A percentile compares a stretch with the other conserved stretches of the same genome.
Conservation (phyloP, 2,113 vertebrate species). For the Corydoras maculifer region DNA sequence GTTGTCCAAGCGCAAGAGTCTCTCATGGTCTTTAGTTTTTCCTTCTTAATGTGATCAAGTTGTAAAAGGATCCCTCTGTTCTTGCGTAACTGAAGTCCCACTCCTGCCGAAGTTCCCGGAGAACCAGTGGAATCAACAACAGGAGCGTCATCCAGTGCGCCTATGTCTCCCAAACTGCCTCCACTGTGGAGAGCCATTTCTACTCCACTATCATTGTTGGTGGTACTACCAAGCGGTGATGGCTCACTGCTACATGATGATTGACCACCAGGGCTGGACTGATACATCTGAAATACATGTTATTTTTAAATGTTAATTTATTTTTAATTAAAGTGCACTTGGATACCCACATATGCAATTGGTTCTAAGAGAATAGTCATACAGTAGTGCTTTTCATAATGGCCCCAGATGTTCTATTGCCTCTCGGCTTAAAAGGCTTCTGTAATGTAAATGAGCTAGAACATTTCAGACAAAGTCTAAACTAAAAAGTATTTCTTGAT, state of each 20-base stretch:
- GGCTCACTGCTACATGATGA: constrained; percentile 98
- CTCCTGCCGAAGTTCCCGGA: constrained; percentile 68
- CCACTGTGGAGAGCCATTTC: constrained; percentile 91
- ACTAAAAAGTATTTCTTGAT: constrained; percentile 47
- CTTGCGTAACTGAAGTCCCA: constrained; percentile 87
- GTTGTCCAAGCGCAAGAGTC: constrained; percentile 86
- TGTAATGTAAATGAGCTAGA: constrained; percentile 37
- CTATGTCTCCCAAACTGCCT: constrained; percentile 94
- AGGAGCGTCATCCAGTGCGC: constrained; percentile 76
- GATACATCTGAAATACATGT: constrained; percentile 75
- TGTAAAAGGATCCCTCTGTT: constrained; percentile 72
- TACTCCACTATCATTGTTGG: constrained; percentile 97
- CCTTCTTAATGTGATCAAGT: constrained; percentile 94
- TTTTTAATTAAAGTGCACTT: background rate
- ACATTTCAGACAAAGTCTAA: constrained; percentile 38
- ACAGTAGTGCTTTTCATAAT: background rate
- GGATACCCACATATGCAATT: too few species aligned
- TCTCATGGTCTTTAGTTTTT: constrained; percentile 88
- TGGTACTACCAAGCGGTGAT: constrained; percentile 89
- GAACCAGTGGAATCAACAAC: constrained; percentile 80
- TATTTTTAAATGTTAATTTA: background rate
- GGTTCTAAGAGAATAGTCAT: background rate
- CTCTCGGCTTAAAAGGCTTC: background rate
- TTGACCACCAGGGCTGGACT: constrained; percentile 95
- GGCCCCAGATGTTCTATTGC: too few species aligned